These are phyloP conservation scores for Zapus hudsonius DNA, from an alignment of 2,113 vertebrate species.

Conservation along the genomic window DNA sequence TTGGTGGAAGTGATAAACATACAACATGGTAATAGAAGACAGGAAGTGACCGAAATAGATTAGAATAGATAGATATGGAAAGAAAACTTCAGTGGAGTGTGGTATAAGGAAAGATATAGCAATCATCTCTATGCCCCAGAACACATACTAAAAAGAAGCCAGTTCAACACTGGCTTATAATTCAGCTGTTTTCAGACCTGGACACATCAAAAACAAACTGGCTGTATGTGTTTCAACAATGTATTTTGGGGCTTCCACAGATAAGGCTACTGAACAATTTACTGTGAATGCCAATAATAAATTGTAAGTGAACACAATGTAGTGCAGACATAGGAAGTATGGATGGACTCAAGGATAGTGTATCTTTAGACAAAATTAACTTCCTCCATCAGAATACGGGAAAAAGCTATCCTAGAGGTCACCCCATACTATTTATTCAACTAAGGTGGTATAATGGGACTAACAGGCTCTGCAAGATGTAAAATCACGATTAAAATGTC, in stretches of 20 bases:
- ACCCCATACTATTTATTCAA: slow-evolving; percentile 28
- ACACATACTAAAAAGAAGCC: slow-evolving; percentile 25
- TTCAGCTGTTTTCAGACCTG: neutral
- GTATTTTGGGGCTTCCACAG: slow-evolving; percentile 3
- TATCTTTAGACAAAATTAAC: slow-evolving; percentile 10
- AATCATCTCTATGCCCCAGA: neutral
- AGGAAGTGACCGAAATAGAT: neutral
- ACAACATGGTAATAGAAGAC: neutral
- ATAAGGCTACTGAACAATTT: neutral
- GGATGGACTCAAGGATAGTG: neutral
- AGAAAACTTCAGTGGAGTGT: neutral
- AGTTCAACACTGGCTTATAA: neutral
- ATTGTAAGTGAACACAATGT: neutral
- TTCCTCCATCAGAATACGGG: neutral
- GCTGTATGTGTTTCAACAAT: neutral
- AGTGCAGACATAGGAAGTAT: slow-evolving; percentile 18
- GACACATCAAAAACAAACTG: slow-evolving; percentile 14
- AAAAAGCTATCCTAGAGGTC: neutral
- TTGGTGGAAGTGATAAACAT: neutral
- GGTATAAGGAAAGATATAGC: neutral
- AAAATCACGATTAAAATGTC: slow-evolving; percentile 3
- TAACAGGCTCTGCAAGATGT: neutral
- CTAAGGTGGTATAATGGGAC: neutral
- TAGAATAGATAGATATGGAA: neutral
- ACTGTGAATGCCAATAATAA: slow-evolving; percentile 11